Conservation (phyloP, 1,140 invertebrate genomes). For the Orchestia grillus region DNA sequence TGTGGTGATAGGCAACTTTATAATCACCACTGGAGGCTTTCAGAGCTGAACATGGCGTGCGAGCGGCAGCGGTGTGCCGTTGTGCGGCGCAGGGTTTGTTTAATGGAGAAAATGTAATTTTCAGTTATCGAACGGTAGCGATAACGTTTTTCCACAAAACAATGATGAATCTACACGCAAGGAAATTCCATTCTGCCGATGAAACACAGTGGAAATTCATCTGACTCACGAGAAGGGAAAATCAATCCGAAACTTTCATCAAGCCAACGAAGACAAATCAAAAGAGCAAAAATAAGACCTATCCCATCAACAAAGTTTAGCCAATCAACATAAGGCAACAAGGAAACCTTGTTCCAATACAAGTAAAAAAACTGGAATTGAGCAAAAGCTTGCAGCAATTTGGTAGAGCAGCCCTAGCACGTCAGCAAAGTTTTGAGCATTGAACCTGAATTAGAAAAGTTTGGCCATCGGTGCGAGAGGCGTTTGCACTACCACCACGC, state of each 20-base stretch:
- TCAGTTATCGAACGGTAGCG: background rate
- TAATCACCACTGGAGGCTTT: background rate
- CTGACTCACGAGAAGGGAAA: background rate
- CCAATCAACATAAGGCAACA: background rate
- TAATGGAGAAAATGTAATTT: background rate
- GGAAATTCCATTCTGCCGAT: too few species aligned
- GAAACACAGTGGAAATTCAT: background rate
- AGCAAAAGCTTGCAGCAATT: background rate
- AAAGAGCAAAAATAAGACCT: background rate
- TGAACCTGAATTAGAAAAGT: conserved; percentile 1
- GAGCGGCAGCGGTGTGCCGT: background rate
- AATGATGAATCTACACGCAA: background rate
- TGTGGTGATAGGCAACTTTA: background rate
- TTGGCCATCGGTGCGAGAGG: background rate
- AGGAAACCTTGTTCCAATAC: background rate
- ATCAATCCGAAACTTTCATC: background rate
- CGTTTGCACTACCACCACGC: background rate
- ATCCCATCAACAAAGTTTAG: background rate
- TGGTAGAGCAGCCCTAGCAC: background rate
- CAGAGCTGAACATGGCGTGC: background rate
- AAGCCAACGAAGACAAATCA: background rate
- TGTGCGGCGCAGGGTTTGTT: background rate
- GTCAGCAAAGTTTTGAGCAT: background rate
- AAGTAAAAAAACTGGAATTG: background rate
- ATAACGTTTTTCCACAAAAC: background rate